Evolutionary conservation across 2,888 invertebrate species (phyloP).

Genomic region (Seladonia tumulorum): DNA sequence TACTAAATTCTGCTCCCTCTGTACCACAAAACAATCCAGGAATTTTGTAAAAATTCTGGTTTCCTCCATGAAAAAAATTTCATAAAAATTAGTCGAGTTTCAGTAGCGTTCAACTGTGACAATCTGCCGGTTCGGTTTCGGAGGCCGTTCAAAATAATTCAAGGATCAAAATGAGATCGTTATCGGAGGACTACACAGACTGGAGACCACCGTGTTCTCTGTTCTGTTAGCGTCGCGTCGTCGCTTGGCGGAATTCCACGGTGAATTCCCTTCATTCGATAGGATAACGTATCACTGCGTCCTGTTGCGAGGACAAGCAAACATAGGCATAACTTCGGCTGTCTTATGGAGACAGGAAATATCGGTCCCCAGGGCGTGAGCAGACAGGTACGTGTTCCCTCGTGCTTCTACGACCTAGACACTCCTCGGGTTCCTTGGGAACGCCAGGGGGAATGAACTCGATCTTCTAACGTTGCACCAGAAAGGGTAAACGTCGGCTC

Average conservation of each 20-base stretch:
- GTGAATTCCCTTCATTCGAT: slow-evolving; percentile 10
- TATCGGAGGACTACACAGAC: background rate
- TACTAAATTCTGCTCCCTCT: too few relatives aligned
- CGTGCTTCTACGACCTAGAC: slow-evolving; percentile 17
- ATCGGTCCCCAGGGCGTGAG: slow-evolving; percentile 48
- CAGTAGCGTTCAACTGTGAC: too few relatives aligned
- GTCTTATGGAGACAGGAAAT: slow-evolving; percentile 38
- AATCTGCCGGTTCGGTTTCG: background rate
- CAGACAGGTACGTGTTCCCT: slow-evolving; percentile 43
- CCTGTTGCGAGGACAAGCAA: slow-evolving; percentile 9
- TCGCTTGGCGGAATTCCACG: background rate
- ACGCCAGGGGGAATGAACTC: slow-evolving; percentile 23
- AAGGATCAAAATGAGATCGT: slow-evolving; percentile 3
- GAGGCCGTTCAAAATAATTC: background rate
- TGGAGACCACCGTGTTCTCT: background rate
- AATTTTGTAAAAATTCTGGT: background rate
- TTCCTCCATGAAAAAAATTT: background rate
- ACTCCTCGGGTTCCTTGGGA: slow-evolving; percentile 6
- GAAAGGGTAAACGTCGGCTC: slow-evolving; percentile 3
- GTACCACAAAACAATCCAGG: too few relatives aligned
- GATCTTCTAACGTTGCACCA: background rate
- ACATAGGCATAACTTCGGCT: slow-evolving; percentile 40
- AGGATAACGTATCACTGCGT: slow-evolving; percentile 47
- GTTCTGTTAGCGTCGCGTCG: background rate
- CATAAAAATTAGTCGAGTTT: too few relatives aligned